Percentiles rank a stretch among this genome's conserved stretches.
Evolutionary conservation across 2,888 invertebrate species (phyloP).

Genomic region (Apamea anceps): DNA sequence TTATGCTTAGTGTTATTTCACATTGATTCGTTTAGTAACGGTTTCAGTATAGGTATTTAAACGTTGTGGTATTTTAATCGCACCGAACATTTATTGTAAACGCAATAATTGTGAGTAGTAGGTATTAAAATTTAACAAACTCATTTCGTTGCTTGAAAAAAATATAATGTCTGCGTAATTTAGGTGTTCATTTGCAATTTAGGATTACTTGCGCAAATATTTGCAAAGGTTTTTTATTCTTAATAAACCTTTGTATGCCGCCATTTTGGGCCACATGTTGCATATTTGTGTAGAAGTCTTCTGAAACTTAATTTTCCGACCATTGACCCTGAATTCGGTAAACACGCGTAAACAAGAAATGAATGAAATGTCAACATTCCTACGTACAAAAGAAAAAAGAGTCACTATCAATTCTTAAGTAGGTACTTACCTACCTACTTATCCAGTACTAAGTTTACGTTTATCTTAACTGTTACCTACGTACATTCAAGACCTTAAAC

Average conservation of each 20-base stretch:
- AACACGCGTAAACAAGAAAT: not conserved
- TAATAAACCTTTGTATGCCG: not conserved
- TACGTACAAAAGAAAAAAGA: too few species aligned
- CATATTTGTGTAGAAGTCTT: not conserved
- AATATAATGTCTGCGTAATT: not conserved
- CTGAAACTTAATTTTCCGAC: not conserved
- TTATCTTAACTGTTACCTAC: not conserved
- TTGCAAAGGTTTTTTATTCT: not conserved
- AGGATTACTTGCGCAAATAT: not conserved
- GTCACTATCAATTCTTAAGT: not conserved
- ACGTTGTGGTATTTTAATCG: slow-evolving; percentile 39
- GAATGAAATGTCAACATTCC: not conserved
- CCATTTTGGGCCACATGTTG: not conserved
- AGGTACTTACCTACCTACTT: not conserved
- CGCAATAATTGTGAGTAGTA: slow-evolving; percentile 4
- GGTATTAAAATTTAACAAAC: not conserved
- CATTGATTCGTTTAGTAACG: slow-evolving; percentile 44
- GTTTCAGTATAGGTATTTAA: slow-evolving; percentile 35
- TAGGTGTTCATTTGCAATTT: not conserved
- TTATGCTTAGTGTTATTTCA: slow-evolving; percentile 35
- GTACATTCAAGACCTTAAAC: not conserved
- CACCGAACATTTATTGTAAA: slow-evolving; percentile 36
- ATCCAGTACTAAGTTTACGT: not conserved
- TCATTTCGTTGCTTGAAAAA: not conserved
- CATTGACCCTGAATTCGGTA: not conserved